A percentile compares a stretch with the other conserved stretches of the same genome.
phyloP scores from a whole-genome alignment of 2,113 vertebrate genomes.

The Jacana jacana region DNA sequence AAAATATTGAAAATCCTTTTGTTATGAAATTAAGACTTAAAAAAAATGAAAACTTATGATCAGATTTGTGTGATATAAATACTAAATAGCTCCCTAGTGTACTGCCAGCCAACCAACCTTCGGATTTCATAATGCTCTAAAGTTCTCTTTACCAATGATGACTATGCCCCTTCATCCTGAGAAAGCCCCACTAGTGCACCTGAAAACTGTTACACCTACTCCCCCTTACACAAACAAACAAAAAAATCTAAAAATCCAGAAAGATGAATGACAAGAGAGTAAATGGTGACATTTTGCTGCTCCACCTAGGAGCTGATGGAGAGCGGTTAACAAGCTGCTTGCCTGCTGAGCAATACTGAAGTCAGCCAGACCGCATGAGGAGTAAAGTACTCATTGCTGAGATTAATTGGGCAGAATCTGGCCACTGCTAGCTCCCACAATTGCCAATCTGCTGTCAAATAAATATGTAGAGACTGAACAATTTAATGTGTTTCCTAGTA shows the following conservation, averaged over 20 bases:
- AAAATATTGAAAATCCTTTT: not conserved
- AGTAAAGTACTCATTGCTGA: not conserved
- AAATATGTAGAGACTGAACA: not conserved
- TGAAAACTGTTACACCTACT: not conserved
- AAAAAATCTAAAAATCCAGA: not conserved
- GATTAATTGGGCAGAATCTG: constrained; percentile 31
- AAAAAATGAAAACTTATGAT: not conserved
- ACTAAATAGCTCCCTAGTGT: not conserved
- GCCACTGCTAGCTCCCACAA: not conserved
- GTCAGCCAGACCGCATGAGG: constrained; percentile 3
- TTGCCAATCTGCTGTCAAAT: not conserved
- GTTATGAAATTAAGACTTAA: not conserved
- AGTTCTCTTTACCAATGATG: not conserved
- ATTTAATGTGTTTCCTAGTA: not conserved
- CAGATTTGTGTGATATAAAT: not conserved
- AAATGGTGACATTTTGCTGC: constrained; percentile 17
- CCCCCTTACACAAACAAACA: not conserved
- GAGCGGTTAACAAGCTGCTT: constrained; percentile 32
- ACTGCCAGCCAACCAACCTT: not conserved
- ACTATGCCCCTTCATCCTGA: not conserved
- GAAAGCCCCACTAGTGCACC: not conserved
- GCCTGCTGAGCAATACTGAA: constrained; percentile 30
- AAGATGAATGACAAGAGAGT: constrained; percentile 3
- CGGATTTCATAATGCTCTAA: not conserved
- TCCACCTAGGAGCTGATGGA: constrained; percentile 4